phyloP scores from a whole-genome alignment of 2,113 vertebrate species.

The Neomonachus schauinslandi region DNA sequence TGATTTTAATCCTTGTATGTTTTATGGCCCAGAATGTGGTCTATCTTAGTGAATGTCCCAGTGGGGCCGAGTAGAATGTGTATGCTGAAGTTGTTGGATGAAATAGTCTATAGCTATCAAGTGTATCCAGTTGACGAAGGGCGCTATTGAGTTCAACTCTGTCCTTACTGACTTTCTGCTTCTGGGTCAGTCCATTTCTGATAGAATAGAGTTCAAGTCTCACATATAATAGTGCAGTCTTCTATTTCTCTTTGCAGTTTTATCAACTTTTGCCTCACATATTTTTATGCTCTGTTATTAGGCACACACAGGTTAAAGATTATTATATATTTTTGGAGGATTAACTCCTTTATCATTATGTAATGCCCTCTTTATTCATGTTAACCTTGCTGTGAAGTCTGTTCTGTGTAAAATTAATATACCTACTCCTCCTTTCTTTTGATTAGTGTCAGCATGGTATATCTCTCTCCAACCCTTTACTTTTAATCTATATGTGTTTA shows the following conservation, averaged over 20 bases:
- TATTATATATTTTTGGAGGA: background rate
- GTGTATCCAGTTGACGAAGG: background rate
- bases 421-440: background rate
- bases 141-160: background rate
- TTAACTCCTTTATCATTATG: background rate
- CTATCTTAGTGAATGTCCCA: background rate
- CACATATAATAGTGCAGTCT: too few relatives aligned
- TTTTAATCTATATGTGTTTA: background rate
- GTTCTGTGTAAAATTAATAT: background rate
- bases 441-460: background rate
- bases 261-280: background rate
- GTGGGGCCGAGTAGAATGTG: background rate
- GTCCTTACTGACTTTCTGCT: background rate
- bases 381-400: background rate
- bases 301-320: background rate
- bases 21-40: background rate
- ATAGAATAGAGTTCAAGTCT: background rate
- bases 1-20: background rate
- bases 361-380: background rate
- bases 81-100: too few relatives aligned
- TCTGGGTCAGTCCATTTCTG: background rate
- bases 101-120: background rate
- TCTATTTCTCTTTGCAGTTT: background rate
- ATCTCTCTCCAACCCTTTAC: background rate
- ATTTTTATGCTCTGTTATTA: background rate